phyloP scores from a whole-genome alignment of 2,113 vertebrate genomes.

The Alouatta palliata region DNA sequence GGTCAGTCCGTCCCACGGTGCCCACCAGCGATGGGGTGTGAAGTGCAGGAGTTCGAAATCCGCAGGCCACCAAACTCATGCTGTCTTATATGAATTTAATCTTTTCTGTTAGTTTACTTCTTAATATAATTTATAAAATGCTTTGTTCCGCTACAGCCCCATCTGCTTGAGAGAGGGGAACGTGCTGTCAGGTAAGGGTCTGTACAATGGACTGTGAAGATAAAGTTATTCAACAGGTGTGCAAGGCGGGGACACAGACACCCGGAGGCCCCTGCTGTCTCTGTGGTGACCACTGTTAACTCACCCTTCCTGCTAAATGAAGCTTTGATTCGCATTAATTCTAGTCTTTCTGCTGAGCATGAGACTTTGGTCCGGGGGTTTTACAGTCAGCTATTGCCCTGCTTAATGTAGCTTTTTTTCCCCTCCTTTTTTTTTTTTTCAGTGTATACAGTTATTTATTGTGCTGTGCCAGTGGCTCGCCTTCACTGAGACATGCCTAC shows the following conservation, averaged over 20 bases:
- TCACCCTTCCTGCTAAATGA: neutral
- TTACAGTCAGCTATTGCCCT: neutral
- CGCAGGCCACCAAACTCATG: neutral
- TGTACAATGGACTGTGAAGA: too few species aligned
- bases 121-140: neutral
- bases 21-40: accelerated
- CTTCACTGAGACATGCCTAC: neutral
- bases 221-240: neutral
- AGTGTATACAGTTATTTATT: neutral
- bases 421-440: neutral
- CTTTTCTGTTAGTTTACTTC: neutral
- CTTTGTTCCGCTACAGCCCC: neutral
- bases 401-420: neutral
- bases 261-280: neutral
- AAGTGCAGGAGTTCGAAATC: neutral
- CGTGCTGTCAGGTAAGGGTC: neutral
- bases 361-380: neutral
- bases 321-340: neutral
- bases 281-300: neutral
- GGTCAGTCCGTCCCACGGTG: too few species aligned
- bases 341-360: neutral
- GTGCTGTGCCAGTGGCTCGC: neutral
- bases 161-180: neutral
- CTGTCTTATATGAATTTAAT: too few species aligned
- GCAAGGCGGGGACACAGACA: neutral